Evolutionary conservation across 2,888 invertebrate species (phyloP).

Genomic region (Cyaniris semiargus): DNA sequence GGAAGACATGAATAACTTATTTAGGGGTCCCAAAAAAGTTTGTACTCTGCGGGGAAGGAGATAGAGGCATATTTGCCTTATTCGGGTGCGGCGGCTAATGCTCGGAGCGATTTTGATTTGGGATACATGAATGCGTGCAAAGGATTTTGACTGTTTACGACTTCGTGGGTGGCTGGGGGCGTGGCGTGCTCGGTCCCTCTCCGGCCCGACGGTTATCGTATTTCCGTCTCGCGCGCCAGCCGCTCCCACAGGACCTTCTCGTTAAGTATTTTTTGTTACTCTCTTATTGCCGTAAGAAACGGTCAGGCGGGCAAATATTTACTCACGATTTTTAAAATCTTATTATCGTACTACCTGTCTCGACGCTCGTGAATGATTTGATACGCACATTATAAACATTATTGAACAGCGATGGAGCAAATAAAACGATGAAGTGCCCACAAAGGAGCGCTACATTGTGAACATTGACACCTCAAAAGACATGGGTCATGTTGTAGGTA

Average conservation of each 20-base stretch:
- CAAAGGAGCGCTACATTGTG: constrained; percentile 10
- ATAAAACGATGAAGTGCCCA: neutral
- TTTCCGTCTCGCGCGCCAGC: constrained; percentile 60
- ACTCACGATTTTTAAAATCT: constrained; percentile 78
- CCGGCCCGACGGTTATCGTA: constrained; percentile 46
- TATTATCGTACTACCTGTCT: constrained; percentile 66
- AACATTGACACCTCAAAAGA: constrained; percentile 21
- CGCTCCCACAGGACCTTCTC: constrained; percentile 80
- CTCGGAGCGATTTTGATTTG: constrained; percentile 77
- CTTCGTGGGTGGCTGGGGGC: constrained; percentile 80
- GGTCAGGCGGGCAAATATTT: constrained; percentile 79
- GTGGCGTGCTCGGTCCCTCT: constrained; percentile 64
- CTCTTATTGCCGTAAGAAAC: constrained; percentile 70
- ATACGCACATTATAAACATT: constrained; percentile 34
- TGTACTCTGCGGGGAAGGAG: constrained; percentile 52
- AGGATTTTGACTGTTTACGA: constrained; percentile 80
- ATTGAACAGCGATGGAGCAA: constrained; percentile 11
- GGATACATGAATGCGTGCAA: constrained; percentile 80
- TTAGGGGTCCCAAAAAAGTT: constrained; percentile 57
- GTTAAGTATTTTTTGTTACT: constrained; percentile 78
- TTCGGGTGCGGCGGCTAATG: constrained; percentile 50
- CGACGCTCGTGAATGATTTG: constrained; percentile 34
- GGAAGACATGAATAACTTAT: constrained; percentile 74
- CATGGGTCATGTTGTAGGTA: neutral
- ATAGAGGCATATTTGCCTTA: constrained; percentile 55